phyloP scores from a whole-genome alignment of 2,113 vertebrate genomes.

The Calonectris borealis region DNA sequence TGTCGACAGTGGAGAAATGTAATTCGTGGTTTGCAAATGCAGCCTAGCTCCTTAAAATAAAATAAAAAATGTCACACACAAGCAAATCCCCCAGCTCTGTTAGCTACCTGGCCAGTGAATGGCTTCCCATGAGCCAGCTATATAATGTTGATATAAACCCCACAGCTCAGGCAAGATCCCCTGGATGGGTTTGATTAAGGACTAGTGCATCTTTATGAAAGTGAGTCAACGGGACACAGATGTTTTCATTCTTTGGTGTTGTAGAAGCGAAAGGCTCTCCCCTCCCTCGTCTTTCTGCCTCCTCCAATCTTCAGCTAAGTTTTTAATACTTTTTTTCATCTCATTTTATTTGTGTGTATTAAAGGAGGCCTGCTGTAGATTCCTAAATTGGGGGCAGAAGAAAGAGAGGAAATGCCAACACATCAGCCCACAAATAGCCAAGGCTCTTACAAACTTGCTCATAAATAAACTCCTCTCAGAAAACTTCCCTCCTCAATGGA shows the following conservation, averaged over 20 bases:
- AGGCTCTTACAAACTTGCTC: background rate
- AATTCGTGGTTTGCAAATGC: background rate
- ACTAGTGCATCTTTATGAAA: background rate
- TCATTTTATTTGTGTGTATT: background rate
- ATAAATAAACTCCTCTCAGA: background rate
- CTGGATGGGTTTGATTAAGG: constrained; percentile 4
- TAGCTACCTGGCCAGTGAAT: background rate
- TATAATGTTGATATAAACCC: background rate
- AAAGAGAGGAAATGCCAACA: background rate
- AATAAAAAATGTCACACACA: background rate
- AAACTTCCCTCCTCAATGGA: background rate
- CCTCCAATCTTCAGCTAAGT: background rate
- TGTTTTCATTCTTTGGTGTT: background rate
- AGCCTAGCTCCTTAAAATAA: background rate
- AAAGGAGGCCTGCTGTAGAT: background rate
- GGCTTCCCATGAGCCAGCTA: background rate
- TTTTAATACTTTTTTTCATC: background rate
- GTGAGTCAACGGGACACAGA: background rate
- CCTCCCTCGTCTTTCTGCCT: background rate
- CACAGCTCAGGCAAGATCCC: background rate
- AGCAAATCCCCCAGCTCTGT: background rate
- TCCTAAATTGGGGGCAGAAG: background rate
- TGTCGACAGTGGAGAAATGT: background rate
- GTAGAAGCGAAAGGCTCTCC: background rate
- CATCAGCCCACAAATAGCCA: background rate